Percentiles rank a stretch among this genome's conserved stretches.
Conservation (phyloP, 2,113 vertebrate species). For the Trachemys scripta region DNA sequence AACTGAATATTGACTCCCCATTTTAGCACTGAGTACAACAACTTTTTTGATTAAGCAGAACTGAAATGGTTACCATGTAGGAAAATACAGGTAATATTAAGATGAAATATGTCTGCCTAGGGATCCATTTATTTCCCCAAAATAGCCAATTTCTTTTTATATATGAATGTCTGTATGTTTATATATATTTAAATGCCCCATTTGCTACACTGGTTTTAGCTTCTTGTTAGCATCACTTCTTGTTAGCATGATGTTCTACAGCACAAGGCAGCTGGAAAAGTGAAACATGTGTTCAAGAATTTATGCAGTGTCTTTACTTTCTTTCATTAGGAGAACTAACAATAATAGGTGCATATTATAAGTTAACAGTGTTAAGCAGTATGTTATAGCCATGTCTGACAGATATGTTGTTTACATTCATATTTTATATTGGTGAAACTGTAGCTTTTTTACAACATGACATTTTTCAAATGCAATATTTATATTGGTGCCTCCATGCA, state of each 20-base stretch:
- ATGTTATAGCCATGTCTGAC: slow-evolving; percentile 76
- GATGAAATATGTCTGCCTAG: slow-evolving; percentile 80
- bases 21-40: slow-evolving; percentile 49
- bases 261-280: slow-evolving; percentile 80
- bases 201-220: slow-evolving; percentile 84
- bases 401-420: slow-evolving; percentile 79
- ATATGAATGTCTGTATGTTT: slow-evolving; percentile 82
- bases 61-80: slow-evolving; percentile 74
- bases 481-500: slow-evolving; percentile 67
- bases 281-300: slow-evolving; percentile 82
- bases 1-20: slow-evolving; percentile 56
- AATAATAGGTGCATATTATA: slow-evolving; percentile 80
- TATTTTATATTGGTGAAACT: slow-evolving; percentile 76
- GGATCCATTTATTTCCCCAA: slow-evolving; percentile 79
- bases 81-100: slow-evolving; percentile 80
- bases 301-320: slow-evolving; percentile 84
- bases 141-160: slow-evolving; percentile 81
- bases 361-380: slow-evolving; percentile 76
- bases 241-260: slow-evolving; percentile 85
- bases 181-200: slow-evolving; percentile 85
- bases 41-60: slow-evolving; percentile 58
- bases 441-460: slow-evolving; percentile 74
- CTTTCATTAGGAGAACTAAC: slow-evolving; percentile 83
- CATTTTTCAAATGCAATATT: slow-evolving; percentile 75
- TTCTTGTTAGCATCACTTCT: slow-evolving; percentile 87